These are phyloP conservation scores for Tetramorium alpestre DNA, from an alignment of 1,140 invertebrate species.

Conservation along the genomic window DNA sequence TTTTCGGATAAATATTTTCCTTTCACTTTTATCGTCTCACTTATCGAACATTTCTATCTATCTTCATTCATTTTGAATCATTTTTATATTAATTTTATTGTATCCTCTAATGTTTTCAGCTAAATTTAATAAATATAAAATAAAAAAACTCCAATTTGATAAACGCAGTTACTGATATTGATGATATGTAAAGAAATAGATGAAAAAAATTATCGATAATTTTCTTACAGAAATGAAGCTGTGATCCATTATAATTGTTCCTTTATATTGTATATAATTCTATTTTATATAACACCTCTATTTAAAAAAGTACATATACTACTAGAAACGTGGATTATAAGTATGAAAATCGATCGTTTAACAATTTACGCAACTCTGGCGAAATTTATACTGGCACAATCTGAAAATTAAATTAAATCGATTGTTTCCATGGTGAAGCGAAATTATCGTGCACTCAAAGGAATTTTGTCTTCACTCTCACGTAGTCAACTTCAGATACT, in stretches of 20 bases:
- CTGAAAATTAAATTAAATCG: slow-evolving; percentile 46
- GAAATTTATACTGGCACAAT: not conserved
- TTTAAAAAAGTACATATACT: not conserved
- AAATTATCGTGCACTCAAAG: slow-evolving; percentile 20
- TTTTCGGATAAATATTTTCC: slow-evolving; percentile 49
- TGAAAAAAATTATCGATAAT: not conserved
- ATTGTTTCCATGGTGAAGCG: slow-evolving; percentile 20
- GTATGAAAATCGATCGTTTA: not conserved
- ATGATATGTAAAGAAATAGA: not conserved
- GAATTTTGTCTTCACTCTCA: slow-evolving; percentile 12
- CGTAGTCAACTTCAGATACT: slow-evolving; percentile 16
- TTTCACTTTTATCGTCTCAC: not conserved
- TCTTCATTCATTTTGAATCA: not conserved
- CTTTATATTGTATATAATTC: not conserved
- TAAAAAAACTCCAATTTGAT: not conserved
- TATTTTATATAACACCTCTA: not conserved
- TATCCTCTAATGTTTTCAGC: not conserved
- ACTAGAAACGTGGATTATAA: too few relatives aligned
- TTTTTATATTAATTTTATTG: not conserved
- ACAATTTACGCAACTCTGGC: slow-evolving; percentile 18
- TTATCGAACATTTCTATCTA: not conserved
- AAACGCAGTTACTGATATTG: not conserved
- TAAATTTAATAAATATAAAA: not conserved
- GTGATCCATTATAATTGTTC: not conserved
- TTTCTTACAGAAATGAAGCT: not conserved